phyloP scores from a whole-genome alignment of 1,140 invertebrate species.

The Harpegnathos saltator region DNA sequence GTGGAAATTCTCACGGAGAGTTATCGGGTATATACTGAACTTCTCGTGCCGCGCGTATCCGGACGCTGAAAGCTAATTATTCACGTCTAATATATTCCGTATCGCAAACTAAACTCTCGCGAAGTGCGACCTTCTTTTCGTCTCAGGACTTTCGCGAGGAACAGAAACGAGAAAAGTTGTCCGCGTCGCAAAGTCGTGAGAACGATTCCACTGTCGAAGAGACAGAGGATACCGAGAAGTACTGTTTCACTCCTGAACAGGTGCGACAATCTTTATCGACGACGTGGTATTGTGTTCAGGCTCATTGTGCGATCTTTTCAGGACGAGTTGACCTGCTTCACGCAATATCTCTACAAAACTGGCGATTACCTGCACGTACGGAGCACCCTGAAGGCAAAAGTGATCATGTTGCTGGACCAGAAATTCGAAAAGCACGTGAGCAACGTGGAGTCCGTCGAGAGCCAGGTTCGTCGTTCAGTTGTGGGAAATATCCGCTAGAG shows the following conservation, averaged over 20 bases:
- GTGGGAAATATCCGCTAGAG: too few species aligned
- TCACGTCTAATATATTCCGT: neutral
- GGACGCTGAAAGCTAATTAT: neutral
- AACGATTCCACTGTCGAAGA: neutral
- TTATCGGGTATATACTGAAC: conserved; percentile 72
- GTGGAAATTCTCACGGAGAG: conserved; percentile 67
- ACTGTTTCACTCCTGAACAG: conserved; percentile 52
- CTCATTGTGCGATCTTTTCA: conserved; percentile 48
- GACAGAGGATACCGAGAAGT: neutral
- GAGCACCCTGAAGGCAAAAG: conserved; percentile 69
- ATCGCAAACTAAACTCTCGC: neutral
- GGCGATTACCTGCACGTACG: conserved; percentile 70
- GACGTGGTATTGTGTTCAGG: neutral
- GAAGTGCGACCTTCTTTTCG: conserved; percentile 23
- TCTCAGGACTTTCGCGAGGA: conserved; percentile 66
- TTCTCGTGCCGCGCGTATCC: neutral
- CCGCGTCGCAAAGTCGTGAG: neutral
- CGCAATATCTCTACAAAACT: conserved; percentile 76
- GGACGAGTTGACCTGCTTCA: conserved; percentile 77
- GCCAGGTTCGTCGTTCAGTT: conserved; percentile 66
- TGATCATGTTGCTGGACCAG: conserved; percentile 75
- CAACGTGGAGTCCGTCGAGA: conserved; percentile 60
- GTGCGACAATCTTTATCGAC: conserved; percentile 16
- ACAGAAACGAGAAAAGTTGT: conserved; percentile 2
- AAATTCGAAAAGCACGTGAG: conserved; percentile 67